A percentile compares a stretch with the other conserved stretches of the same genome.
Evolutionary conservation across 2,888 invertebrate genomes (phyloP).

Genomic region (Nomada goodeniana): DNA sequence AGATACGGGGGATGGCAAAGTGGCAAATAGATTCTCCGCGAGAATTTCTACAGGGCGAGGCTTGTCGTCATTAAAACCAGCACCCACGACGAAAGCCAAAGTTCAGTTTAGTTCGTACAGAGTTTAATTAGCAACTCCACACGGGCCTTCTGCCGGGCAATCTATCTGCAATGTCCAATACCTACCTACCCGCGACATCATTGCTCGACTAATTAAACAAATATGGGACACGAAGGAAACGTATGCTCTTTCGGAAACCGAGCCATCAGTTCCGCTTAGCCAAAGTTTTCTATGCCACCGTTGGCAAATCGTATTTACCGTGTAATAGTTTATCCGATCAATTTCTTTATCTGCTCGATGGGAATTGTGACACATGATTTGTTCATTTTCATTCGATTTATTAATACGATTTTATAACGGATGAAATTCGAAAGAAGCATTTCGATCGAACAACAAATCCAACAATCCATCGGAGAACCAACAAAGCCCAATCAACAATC

Average conservation of each 20-base stretch:
- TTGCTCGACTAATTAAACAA: conserved; percentile 69
- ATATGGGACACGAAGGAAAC: conserved; percentile 60
- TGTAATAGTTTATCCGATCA: not conserved
- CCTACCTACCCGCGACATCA: conserved; percentile 38
- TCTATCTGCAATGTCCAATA: conserved; percentile 76
- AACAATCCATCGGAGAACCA: no score
- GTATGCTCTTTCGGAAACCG: conserved; percentile 29
- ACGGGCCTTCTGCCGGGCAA: conserved; percentile 73
- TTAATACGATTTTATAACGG: no score
- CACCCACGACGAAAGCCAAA: conserved; percentile 47
- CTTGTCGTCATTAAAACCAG: conserved; percentile 50
- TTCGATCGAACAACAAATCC: no score
- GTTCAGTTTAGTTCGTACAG: conserved; percentile 64
- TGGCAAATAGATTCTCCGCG: conserved; percentile 51
- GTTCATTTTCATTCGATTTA: no score
- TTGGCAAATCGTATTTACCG: not conserved
- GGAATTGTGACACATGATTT: not conserved
- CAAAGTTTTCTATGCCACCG: not conserved
- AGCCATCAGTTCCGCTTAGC: not conserved
- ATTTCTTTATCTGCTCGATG: not conserved
- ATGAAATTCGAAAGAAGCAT: no score
- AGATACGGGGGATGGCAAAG: conserved; percentile 39
- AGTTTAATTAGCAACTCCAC: conserved; percentile 79
- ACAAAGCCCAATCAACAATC: no score
- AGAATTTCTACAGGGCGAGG: conserved; percentile 37